Conservation (phyloP, 2,113 vertebrate species). For the Lepisosteus oculatus region DNA sequence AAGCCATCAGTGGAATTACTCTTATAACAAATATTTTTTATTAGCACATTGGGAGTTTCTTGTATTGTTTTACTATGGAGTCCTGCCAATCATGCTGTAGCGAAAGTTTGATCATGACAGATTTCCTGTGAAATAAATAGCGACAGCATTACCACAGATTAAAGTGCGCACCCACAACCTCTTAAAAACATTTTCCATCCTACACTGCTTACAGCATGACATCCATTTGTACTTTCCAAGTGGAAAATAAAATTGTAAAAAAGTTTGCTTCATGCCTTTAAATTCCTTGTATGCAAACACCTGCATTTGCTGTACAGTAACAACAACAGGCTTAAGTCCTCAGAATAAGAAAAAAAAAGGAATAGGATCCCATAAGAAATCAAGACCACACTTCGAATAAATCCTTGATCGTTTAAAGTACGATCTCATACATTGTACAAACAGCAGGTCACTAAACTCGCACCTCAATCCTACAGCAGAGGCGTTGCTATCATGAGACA, state of each 20-base stretch:
- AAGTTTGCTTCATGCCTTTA: neutral
- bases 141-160: neutral
- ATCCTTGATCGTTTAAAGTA: no score
- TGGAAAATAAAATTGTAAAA: neutral
- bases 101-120: neutral
- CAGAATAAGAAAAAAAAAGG: no score
- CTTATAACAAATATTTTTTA: slow-evolving; percentile 15
- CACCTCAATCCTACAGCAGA: no score
- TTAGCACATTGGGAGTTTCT: neutral
- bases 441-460: no score
- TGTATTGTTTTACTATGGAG: neutral
- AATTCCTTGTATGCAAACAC: no score
- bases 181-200: neutral
- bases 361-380: no score
- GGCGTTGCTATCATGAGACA: no score
- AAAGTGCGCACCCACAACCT: neutral
- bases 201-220: neutral
- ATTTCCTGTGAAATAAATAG: neutral
- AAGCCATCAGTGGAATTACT: neutral
- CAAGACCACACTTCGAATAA: no score
- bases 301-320: no score
- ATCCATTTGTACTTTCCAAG: neutral
- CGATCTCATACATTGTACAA: no score
- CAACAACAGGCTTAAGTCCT: no score
- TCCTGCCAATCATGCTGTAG: slow-evolving; percentile 4